These are phyloP conservation scores for Eupithecia vulgata DNA, from an alignment of 2,888 invertebrate species.

Conservation along the genomic window DNA sequence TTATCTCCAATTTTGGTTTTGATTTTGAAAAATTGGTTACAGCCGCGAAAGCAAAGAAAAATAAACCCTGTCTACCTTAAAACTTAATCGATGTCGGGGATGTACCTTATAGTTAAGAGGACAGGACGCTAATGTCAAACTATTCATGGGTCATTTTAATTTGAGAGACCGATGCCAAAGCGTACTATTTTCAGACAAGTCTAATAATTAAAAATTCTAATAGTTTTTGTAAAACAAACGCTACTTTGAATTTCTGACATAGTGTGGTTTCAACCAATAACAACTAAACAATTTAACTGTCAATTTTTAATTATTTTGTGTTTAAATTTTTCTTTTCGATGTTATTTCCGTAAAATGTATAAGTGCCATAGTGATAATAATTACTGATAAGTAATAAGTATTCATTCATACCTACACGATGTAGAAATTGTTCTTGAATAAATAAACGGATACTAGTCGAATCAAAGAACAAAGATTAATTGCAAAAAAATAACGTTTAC, in stretches of 20 bases:
- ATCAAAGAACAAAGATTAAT: neutral
- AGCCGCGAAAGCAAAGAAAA: neutral
- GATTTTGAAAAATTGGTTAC: neutral
- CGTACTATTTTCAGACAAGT: neutral
- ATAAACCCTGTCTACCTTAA: neutral
- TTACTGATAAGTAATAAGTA: too few relatives aligned
- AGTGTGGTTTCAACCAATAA: neutral
- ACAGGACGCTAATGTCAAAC: neutral
- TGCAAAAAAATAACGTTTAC: neutral
- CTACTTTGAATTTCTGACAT: neutral
- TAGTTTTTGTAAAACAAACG: neutral
- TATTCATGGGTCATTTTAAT: neutral
- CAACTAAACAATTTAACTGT: too few relatives aligned
- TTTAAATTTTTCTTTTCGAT: too few relatives aligned
- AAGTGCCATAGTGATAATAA: too few relatives aligned
- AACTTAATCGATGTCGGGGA: neutral
- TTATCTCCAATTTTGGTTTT: neutral
- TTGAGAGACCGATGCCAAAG: neutral
- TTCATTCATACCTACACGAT: too few relatives aligned
- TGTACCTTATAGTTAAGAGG: neutral
- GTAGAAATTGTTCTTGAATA: too few relatives aligned
- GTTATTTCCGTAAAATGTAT: too few relatives aligned
- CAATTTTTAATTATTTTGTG: too few relatives aligned
- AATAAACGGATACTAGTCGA: too few relatives aligned
- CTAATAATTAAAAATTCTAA: neutral